These are phyloP conservation scores for Prionailurus bengalensis DNA, from an alignment of 2,113 vertebrate genomes.

Conservation along the genomic window DNA sequence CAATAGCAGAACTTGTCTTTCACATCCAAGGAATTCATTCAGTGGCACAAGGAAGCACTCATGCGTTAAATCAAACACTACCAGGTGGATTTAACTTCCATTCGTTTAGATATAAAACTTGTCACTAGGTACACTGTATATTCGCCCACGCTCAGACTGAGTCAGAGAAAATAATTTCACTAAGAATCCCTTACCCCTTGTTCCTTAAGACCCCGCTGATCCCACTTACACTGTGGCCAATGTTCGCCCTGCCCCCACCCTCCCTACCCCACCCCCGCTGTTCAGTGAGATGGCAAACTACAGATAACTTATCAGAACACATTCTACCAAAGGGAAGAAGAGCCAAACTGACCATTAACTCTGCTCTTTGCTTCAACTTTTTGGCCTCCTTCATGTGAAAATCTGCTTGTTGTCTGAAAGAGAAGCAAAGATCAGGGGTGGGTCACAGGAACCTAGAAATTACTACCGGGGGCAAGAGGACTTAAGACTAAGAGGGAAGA, in stretches of 20 bases:
- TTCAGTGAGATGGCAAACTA: rapidly evolving
- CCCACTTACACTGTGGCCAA: rapidly evolving
- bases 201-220: neutral
- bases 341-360: constrained; percentile 91
- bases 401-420: constrained; percentile 90
- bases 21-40: neutral
- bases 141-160: neutral
- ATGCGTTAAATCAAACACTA: neutral
- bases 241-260: rapidly evolving
- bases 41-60: neutral
- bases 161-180: neutral
- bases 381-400: constrained; percentile 96
- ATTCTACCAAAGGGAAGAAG: neutral
- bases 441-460: neutral
- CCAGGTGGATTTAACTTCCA: neutral
- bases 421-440: neutral
- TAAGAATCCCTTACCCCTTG: neutral
- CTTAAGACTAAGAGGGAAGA: neutral
- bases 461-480: neutral
- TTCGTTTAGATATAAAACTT: neutral
- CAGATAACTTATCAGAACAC: neutral
- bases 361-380: constrained; percentile 97
- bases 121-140: neutral
- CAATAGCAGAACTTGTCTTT: neutral
- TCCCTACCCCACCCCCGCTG: rapidly evolving